Conservation (phyloP, 1,140 invertebrate species). For the Plutomurus gul region DNA sequence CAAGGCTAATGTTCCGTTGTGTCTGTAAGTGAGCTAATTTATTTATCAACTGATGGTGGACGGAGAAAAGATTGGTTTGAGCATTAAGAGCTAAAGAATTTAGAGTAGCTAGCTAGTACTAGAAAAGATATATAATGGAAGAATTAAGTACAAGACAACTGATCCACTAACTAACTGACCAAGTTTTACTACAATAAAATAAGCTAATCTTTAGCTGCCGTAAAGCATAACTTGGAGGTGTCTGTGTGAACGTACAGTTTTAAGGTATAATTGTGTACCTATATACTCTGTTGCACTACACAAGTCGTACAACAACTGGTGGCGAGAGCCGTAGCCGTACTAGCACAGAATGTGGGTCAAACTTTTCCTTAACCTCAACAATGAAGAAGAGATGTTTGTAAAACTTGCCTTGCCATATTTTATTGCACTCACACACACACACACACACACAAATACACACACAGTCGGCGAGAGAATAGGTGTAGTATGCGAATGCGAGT, state of each 20-base stretch:
- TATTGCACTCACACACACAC: too few species aligned
- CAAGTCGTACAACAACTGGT: not conserved
- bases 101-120: constrained; percentile 1
- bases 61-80: constrained; percentile 5
- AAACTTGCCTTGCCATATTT: too few species aligned
- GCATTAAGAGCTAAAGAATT: constrained; percentile 9
- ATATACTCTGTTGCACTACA: not conserved
- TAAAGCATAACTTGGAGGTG: too few species aligned
- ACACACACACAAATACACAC: too few species aligned
- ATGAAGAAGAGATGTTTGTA: constrained; percentile 10
- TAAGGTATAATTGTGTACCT: not conserved
- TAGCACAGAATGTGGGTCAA: constrained; percentile 21
- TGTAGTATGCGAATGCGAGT: too few species aligned
- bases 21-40: not conserved
- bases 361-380: constrained; percentile 29
- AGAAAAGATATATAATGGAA: not conserved
- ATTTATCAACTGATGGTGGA: constrained; percentile 13
- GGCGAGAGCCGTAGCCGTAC: constrained; percentile 13
- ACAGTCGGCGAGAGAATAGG: too few species aligned
- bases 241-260: too few species aligned
- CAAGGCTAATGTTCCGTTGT: too few species aligned
- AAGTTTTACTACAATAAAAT: not conserved
- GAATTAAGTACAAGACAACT: not conserved
- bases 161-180: constrained; percentile 23
- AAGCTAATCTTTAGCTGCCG: not conserved